phyloP scores from a whole-genome alignment of 2,888 invertebrate genomes.

The Lomographa bimaculata region DNA sequence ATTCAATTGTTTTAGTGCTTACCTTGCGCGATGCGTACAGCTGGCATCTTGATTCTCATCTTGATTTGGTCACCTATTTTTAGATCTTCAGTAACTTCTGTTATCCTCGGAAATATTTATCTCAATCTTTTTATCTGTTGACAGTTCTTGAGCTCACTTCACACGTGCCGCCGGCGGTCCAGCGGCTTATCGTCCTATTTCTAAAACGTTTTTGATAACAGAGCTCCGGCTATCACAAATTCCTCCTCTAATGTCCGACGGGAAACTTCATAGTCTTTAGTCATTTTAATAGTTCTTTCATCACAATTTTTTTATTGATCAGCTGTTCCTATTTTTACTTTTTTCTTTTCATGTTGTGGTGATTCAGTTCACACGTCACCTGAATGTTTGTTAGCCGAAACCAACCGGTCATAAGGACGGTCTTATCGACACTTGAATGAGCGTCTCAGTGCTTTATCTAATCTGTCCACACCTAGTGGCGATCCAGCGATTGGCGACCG shows the following conservation, averaged over 20 bases:
- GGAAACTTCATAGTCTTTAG: slow-evolving; percentile 55
- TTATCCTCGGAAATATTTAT: slow-evolving; percentile 70
- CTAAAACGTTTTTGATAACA: slow-evolving; percentile 70
- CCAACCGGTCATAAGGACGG: slow-evolving; percentile 64
- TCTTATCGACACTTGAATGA: slow-evolving; percentile 77
- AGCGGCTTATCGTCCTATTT: slow-evolving; percentile 71
- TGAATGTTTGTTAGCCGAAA: slow-evolving; percentile 62
- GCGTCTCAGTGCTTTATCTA: slow-evolving; percentile 74
- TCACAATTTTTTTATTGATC: slow-evolving; percentile 42
- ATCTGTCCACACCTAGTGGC: slow-evolving; percentile 73
- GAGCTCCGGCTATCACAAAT: slow-evolving; percentile 62
- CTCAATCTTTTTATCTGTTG: slow-evolving; percentile 64
- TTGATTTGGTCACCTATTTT: slow-evolving; percentile 86
- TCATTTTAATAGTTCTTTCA: slow-evolving; percentile 67
- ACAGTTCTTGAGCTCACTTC: slow-evolving; percentile 73
- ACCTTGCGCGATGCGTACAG: slow-evolving; percentile 98
- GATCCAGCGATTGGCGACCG: slow-evolving; percentile 65
- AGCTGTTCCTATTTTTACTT: slow-evolving; percentile 55
- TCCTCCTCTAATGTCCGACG: slow-evolving; percentile 68
- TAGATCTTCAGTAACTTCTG: slow-evolving; percentile 73
- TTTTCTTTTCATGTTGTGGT: slow-evolving; percentile 76
- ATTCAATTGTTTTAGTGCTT: too few relatives aligned
- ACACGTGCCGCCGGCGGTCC: slow-evolving; percentile 78
- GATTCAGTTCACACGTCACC: slow-evolving; percentile 53
- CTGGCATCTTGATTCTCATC: slow-evolving; percentile 99